Conservation (phyloP, 1,140 invertebrate genomes). For the Chrysomallon squamiferum region DNA sequence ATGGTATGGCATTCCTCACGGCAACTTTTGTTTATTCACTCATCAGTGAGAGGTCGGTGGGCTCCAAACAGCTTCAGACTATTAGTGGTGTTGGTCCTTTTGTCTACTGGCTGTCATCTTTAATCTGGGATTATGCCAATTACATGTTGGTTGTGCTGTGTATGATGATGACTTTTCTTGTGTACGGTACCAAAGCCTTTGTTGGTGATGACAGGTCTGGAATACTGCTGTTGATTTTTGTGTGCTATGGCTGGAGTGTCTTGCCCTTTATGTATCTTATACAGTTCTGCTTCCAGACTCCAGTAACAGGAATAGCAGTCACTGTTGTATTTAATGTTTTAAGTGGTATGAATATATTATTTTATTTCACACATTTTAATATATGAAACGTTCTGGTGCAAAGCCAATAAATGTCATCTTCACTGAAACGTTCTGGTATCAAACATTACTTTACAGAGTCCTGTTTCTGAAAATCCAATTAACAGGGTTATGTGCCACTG, state of each 20-base stretch:
- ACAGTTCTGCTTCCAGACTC: constrained; percentile 22
- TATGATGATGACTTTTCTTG: constrained; percentile 36
- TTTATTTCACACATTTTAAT: no score
- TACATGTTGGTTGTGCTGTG: constrained; percentile 29
- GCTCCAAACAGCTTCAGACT: constrained; percentile 33
- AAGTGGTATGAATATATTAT: constrained; percentile 20
- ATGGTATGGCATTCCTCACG: constrained; percentile 69
- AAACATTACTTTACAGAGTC: no score
- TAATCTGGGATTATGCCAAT: constrained; percentile 40
- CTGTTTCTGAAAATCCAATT: no score
- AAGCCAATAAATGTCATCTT: no score
- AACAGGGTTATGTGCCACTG: no score
- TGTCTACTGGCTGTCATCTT: constrained; percentile 35
- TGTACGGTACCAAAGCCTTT: constrained; percentile 19
- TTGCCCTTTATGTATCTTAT: constrained; percentile 27
- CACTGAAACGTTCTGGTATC: no score
- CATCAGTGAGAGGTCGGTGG: constrained; percentile 68
- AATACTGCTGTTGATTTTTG: constrained; percentile 21
- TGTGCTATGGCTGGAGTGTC: constrained; percentile 19
- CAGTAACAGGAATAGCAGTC: constrained; percentile 24
- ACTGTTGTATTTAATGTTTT: constrained; percentile 25
- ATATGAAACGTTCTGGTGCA: no score
- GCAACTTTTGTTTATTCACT: constrained; percentile 75
- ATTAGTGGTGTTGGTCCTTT: constrained; percentile 30
- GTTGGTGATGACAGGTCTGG: constrained; percentile 11